Base-by-base conservation (phyloP, 2,797 vertebrate species). In the Esox lucius region DNA sequence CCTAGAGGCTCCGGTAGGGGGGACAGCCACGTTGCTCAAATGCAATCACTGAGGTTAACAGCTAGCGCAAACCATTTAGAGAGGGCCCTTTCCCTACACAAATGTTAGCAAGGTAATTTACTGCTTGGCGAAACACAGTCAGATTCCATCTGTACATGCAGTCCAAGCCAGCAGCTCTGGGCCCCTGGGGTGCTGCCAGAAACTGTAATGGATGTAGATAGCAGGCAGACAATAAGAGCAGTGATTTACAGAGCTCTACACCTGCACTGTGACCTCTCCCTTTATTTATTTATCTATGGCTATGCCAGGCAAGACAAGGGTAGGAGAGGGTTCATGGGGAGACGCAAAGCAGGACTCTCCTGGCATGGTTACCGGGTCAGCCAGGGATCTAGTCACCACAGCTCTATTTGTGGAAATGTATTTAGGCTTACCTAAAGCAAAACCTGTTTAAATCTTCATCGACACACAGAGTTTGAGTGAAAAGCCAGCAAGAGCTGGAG, bases 41-140 rank as follows among this genome's bases (percentile, higher is more conserved):
- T 24, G 22, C 22, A 61, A 46, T 61, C 56, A 61, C 56, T 12
- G 56, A 24, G 81, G 81, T 81, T 76, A 80, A 80, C 81, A 62
- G 71, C 68, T 76, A 46, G 62, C 66, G 12, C 69, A 72, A 70
- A 73, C 74, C 79, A 76, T 75, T 80, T 81, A 76, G 75, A 59
- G 67, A 33, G 42, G 71, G 76, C 68, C 66, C 59, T 62, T 75
- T 73, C 62, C 62, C 80, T 76, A 61, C 74, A 78, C 71, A 76
- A 83, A 85, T 80, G 81, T 73, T 80, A 72, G 77, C 48, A 42
- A 77, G 79, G 75, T 85, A 83, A 83, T 85, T 83, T 85, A 83
- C 81, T 81, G 83, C 81, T 83, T 81, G 79, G 81, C 48, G 71
- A 81, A 79, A 83, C 80, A 79, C 77, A 75, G 79, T 79, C 71